phyloP scores from a whole-genome alignment of 2,888 invertebrate species.

The Yponomeuta plumbellus region DNA sequence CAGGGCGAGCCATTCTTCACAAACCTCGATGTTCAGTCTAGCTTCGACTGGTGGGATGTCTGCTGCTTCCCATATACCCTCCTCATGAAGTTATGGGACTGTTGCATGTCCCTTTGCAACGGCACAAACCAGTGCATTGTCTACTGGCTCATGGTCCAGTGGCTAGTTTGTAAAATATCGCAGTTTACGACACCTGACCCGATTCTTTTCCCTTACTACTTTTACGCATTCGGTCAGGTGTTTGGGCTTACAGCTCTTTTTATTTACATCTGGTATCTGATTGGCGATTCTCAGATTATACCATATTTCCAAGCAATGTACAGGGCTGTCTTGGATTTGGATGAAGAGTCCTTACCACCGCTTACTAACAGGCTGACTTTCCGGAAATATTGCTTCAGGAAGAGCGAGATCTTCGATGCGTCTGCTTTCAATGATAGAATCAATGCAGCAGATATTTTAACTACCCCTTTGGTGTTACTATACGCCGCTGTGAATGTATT shows the following conservation, averaged over 20 bases:
- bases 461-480: neutral
- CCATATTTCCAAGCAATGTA: conserved; percentile 45
- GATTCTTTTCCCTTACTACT: conserved; percentile 59
- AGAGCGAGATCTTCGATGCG: conserved; percentile 57
- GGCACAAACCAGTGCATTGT: conserved; percentile 57
- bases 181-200: conserved; percentile 50
- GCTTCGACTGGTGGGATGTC: conserved; percentile 58
- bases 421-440: conserved; percentile 15
- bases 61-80: conserved; percentile 60
- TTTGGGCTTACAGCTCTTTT: conserved; percentile 44
- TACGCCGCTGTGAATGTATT: neutral
- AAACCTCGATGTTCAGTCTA: conserved; percentile 43
- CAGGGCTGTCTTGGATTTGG: conserved; percentile 24
- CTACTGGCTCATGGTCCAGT: conserved; percentile 61
- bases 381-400: conserved; percentile 58
- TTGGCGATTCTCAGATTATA: conserved; percentile 42
- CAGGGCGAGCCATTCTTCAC: conserved; percentile 44
- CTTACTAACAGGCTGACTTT: conserved; percentile 37
- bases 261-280: conserved; percentile 40
- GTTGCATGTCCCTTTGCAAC: conserved; percentile 45
- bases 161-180: conserved; percentile 58
- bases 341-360: conserved; percentile 20
- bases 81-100: conserved; percentile 49
- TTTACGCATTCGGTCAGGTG: conserved; percentile 61
- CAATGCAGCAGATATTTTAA: neutral